Evolutionary conservation across 1,140 invertebrate species (phyloP).

Genomic region (Eriosoma lanigerum): DNA sequence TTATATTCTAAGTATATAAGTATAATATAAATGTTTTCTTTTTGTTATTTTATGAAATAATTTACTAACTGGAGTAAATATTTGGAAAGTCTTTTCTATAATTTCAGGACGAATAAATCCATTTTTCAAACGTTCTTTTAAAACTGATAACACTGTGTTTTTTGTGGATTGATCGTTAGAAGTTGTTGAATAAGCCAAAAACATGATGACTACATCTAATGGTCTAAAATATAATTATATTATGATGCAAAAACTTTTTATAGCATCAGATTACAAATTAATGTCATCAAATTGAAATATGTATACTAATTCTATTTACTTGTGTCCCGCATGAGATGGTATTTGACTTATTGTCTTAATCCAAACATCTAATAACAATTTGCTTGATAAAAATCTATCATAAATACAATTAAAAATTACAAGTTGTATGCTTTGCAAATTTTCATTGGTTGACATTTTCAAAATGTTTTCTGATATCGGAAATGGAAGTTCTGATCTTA

Average conservation of each 20-base stretch:
- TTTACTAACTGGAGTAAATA: conserved; percentile 35
- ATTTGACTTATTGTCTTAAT: conserved; percentile 55
- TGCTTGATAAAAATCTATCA: conserved; percentile 53
- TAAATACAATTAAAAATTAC: conserved; percentile 50
- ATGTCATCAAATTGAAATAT: background rate
- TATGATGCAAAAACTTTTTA: too few relatives aligned
- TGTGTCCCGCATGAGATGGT: conserved; percentile 52
- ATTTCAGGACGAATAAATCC: conserved; percentile 34
- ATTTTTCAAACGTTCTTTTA: conserved; percentile 49
- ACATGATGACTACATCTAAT: conserved; percentile 55
- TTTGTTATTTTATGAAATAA: background rate
- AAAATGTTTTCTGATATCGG: background rate
- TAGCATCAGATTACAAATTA: too few relatives aligned
- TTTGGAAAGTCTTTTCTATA: conserved; percentile 39
- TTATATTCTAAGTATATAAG: too few relatives aligned
- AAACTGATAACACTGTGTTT: conserved; percentile 28
- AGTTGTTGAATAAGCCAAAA: conserved; percentile 54
- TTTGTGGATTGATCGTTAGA: conserved; percentile 52
- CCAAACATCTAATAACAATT: conserved; percentile 54
- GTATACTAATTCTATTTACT: conserved; percentile 52
- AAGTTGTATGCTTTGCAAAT: conserved; percentile 43
- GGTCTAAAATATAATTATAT: conserved; percentile 53
- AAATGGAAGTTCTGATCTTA: conserved; percentile 52
- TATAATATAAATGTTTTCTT: background rate
- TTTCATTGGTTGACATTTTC: background rate